These are phyloP conservation scores for Butorides virescens DNA, from an alignment of 2,113 vertebrate species.

Conservation along the genomic window DNA sequence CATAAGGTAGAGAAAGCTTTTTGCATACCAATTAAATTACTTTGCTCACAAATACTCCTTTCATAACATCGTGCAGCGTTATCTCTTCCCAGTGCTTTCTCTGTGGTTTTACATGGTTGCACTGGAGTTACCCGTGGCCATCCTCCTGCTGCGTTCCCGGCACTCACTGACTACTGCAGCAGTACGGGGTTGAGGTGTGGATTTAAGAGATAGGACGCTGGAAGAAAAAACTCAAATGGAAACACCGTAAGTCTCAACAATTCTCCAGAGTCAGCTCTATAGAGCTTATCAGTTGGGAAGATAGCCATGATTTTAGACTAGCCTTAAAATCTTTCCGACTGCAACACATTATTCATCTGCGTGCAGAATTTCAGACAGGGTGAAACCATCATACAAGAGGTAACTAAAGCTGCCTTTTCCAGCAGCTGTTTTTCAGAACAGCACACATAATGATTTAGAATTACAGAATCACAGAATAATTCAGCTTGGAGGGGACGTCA, in stretches of 20 bases:
- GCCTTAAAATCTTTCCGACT: not conserved
- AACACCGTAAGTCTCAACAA: not conserved
- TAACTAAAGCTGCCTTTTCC: not conserved
- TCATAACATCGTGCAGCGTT: not conserved
- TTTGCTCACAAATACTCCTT: not conserved
- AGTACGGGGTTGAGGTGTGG: not conserved
- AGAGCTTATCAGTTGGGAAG: not conserved
- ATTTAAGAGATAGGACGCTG: not conserved
- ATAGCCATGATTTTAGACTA: not conserved
- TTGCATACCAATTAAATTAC: not conserved
- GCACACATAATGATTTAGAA: not conserved
- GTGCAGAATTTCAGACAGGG: not conserved
- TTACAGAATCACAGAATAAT: not conserved
- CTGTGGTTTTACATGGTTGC: not conserved
- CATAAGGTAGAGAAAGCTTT: not conserved
- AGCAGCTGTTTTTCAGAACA: constrained; percentile 6
- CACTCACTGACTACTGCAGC: not conserved
- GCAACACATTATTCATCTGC: not conserved
- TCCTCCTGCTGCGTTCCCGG: not conserved
- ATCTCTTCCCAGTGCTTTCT: not conserved
- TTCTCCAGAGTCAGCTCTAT: not conserved
- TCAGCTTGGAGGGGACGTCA: not conserved
- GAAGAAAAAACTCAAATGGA: not conserved
- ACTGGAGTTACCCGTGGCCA: not conserved
- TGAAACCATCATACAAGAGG: not conserved